Base-by-base conservation (phyloP, 1,140 invertebrate genomes). In the Sminthurides bifidus region DNA sequence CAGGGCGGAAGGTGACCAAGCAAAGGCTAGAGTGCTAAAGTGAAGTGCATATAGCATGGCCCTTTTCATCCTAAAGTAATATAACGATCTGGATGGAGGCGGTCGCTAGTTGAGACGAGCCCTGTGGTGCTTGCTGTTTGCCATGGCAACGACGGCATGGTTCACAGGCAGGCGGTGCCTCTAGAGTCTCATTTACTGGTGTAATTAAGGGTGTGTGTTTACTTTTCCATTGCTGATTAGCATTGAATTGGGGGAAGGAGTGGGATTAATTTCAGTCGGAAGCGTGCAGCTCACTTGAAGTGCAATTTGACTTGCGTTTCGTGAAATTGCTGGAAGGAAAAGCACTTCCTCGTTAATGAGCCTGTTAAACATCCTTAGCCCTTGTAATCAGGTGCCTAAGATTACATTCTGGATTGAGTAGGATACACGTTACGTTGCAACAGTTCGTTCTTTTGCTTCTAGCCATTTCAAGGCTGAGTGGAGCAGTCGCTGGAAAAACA, bases 171-270 rank as follows among this genome's bases (percentile, higher is more conserved):
- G 46, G 46, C 50, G 50, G 50, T 41, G 19, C 40, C 30, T 40
- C 40, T 50, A 46, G 35, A 37, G 37, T 24, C 52, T 59, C n/a
- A n/a, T n/a, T 55, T 52, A 55, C 30, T 17, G 38, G 53, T 54
- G 45, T 52, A 59, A 54, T 55, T 55, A 51, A 55, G 43, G 53
- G 48, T 52, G 46, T 55, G 49, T 21, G 49, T 54, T 38, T 27
- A 45, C 33, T 51, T 59, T 58, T 51, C 37, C 53, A 53, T 23
- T 31, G 31, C 58, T 59, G 52, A 59, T 59, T 59, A 55, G 38
- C 53, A 52, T 59, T 59, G 55, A 29, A 52, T 19, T 38, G 27
- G 50, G 23, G 33, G n/a, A 10, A 41, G 53, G 15, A 59, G 53
- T 53, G 17, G 52, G 52, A 59, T 59, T 55, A 59, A 59, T 55